Base-by-base conservation (phyloP, 2,888 invertebrate genomes). In the Apodemia duryi region DNA sequence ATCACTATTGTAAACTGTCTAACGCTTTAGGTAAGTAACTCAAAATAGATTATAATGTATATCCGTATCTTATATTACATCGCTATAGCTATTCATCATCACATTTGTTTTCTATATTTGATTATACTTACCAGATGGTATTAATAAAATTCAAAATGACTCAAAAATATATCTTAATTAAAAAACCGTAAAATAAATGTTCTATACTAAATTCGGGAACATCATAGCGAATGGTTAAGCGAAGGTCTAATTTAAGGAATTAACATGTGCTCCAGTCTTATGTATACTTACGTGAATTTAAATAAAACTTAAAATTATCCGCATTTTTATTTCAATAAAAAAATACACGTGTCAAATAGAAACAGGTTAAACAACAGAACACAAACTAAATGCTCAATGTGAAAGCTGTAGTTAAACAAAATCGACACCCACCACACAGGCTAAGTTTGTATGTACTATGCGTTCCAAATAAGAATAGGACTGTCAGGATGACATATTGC, bases 281-380 rank as follows among this genome's bases (percentile, higher is more conserved):
- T 60, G 35, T n/a, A 13, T 60, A 60, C 32, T 7, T 60, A 67
- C 70, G 76, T 75, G 73, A 83, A 83, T 85, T 85, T 81, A 88
- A 88, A 88, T 86, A 88, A 88, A 87, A 86, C 86, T 87, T 88
- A 85, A 74, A 79, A 77, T 82, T 78, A 83, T 81, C 78, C 83
- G 82, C 84, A 87, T 77, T 83, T 89, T 89, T 90, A 88, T 90
- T 73, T 80, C 80, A 88, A 84, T 82, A 84, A 81, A 83, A 81
- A 82, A 81, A 83, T 83, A 86, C 73, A 80, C 76, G 80, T 83
- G 80, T 83, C 83, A 78, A 77, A 75, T 77, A 72, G 69, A 73
- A 75, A 76, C 72, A 74, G 46, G 52, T 63, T 29, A 51, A 63
- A 49, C 52, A n/a, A 7, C 13, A 51, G 46, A 60, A 29, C 21